Evolutionary conservation across 2,113 vertebrate genomes (phyloP).

Genomic region (Corythaeola cristata): DNA sequence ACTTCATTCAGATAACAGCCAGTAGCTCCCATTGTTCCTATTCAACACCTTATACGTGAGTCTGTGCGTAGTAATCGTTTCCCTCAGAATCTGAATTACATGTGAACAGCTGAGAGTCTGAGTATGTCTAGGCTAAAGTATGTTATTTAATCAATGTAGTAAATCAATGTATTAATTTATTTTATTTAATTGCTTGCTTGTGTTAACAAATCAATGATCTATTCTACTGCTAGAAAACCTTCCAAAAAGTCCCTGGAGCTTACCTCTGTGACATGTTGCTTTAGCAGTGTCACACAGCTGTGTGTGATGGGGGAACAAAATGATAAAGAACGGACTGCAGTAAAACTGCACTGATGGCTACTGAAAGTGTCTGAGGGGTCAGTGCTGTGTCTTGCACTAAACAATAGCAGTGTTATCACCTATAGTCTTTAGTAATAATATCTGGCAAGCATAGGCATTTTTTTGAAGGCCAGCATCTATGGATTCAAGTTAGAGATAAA

Average conservation of each 20-base stretch:
- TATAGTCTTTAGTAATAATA: neutral
- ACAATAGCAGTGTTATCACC: neutral
- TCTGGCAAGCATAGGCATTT: neutral
- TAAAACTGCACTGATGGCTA: neutral
- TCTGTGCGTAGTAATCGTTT: neutral
- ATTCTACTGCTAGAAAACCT: neutral
- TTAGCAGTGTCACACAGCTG: neutral
- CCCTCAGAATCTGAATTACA: neutral
- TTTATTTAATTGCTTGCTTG: neutral
- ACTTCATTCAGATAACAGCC: conserved; percentile 1
- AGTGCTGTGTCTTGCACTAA: neutral
- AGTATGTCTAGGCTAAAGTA: neutral
- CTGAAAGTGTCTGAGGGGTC: neutral
- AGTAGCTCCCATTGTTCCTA: neutral
- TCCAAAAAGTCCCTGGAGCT: neutral
- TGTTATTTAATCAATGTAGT: neutral
- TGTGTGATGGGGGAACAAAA: neutral
- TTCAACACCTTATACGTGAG: neutral
- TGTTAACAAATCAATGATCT: neutral
- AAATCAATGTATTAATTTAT: neutral
- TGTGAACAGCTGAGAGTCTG: neutral
- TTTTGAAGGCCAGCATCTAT: neutral
- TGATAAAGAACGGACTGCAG: neutral
- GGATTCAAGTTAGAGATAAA: neutral
- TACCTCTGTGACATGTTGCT: neutral